Evolutionary conservation across 1,140 invertebrate species (phyloP).

Genomic region (Rhopalosiphum maidis): DNA sequence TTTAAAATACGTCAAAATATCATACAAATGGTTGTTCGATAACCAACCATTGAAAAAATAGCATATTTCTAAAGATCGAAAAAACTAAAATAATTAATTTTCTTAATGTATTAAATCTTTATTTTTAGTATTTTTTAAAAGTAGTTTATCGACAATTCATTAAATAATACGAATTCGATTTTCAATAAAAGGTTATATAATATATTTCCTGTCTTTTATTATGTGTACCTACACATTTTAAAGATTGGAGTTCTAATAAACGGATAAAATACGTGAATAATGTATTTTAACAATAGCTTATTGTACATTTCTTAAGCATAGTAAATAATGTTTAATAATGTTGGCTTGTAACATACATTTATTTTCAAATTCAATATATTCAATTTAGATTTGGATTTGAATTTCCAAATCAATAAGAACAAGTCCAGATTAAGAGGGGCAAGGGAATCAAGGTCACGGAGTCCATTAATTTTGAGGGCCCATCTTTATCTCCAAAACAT

Average conservation of each 20-base stretch:
- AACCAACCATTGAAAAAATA: too few relatives aligned
- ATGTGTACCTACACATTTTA: not conserved
- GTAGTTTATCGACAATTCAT: not conserved
- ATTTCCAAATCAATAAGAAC: not conserved
- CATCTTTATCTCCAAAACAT: too few relatives aligned
- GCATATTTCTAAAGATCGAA: too few relatives aligned
- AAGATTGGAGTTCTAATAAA: not conserved
- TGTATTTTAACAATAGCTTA: not conserved
- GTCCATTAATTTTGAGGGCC: too few relatives aligned
- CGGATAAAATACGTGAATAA: not conserved
- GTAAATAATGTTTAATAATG: not conserved
- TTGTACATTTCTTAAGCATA: not conserved
- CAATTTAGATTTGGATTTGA: not conserved
- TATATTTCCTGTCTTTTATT: not conserved
- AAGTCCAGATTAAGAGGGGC: too few relatives aligned
- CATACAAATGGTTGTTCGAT: too few relatives aligned
- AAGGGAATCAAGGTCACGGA: too few relatives aligned
- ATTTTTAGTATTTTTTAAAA: not conserved
- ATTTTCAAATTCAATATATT: not conserved
- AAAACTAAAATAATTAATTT: not conserved
- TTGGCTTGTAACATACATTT: not conserved
- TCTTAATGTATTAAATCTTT: not conserved
- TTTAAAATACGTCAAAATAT: too few relatives aligned
- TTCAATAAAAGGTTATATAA: not conserved
- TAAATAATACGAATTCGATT: not conserved